A percentile compares a stretch with the other conserved stretches of the same genome.
Conservation (phyloP, 2,888 invertebrate genomes). For the Agriopis aurantiaria region DNA sequence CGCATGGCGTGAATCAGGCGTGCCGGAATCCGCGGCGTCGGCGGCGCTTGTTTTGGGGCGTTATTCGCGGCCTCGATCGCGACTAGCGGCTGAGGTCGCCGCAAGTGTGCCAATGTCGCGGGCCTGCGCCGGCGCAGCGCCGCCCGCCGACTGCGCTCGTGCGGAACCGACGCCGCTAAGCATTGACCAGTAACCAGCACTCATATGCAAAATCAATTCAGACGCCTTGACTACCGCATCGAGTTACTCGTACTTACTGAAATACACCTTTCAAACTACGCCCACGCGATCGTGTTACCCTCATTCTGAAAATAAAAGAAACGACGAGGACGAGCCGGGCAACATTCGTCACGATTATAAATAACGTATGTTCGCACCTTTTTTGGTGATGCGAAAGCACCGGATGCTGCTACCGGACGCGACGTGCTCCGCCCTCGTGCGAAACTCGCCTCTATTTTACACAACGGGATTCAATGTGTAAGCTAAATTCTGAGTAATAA, state of each 20-base stretch:
- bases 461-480: constrained; percentile 53
- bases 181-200: constrained; percentile 43
- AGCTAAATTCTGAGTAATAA: constrained; percentile 60
- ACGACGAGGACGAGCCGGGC: constrained; percentile 64
- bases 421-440: constrained; percentile 74
- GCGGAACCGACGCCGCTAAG: constrained; percentile 70
- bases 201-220: constrained; percentile 36
- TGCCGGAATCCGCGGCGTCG: constrained; percentile 73
- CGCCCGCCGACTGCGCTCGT: constrained; percentile 65
- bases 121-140: constrained; percentile 60
- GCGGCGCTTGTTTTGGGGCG: constrained; percentile 77
- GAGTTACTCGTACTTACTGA: constrained; percentile 20
- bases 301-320: constrained; percentile 76
- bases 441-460: constrained; percentile 66
- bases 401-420: constrained; percentile 84
- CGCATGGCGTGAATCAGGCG: constrained; percentile 76
- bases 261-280: constrained; percentile 57
- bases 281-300: constrained; percentile 51
- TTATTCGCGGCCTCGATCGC: constrained; percentile 79
- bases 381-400: constrained; percentile 83
- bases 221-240: constrained; percentile 47
- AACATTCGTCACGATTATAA: constrained; percentile 81
- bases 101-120: constrained; percentile 85
- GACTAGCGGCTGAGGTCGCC: constrained; percentile 75
- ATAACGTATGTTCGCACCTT: constrained; percentile 83